Conservation (phyloP, 2,113 vertebrate species). For the Accipiter virgatus region DNA sequence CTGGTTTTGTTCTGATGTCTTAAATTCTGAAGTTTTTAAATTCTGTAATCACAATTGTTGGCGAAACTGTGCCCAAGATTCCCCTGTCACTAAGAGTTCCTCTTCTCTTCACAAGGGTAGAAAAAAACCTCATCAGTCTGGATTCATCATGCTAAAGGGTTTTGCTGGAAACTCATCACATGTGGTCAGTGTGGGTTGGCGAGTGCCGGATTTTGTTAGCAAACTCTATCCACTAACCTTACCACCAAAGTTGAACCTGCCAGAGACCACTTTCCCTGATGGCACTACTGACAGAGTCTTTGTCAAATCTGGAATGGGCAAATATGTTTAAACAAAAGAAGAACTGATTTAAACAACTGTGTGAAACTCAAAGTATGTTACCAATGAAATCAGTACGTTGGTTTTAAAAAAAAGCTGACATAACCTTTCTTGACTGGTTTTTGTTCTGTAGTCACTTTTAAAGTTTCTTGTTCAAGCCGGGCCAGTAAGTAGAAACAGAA, state of each 20-base stretch:
- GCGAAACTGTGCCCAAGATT: background rate
- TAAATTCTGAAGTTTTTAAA: background rate
- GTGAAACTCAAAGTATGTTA: background rate
- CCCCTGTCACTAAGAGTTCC: background rate
- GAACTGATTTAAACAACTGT: background rate
- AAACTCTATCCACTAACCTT: background rate
- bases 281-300: background rate
- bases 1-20: background rate
- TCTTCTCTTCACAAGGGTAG: background rate
- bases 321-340: background rate
- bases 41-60: background rate
- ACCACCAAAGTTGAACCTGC: background rate
- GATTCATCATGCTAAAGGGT: background rate
- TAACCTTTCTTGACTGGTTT: background rate
- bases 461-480: background rate
- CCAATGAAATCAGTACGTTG: background rate
- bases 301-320: background rate
- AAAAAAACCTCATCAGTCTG: background rate
- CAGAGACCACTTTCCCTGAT: background rate
- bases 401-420: background rate
- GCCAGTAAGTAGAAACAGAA: slow-evolving; percentile 6
- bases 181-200: background rate
- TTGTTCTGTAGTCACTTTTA: background rate
- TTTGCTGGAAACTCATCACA: slow-evolving; percentile 12
- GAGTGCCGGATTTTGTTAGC: background rate